Evolutionary conservation across 2,797 vertebrate genomes (phyloP), one percentile per base, ranked within the genome.

Genomic region (Nyctalus aviator): DNA sequence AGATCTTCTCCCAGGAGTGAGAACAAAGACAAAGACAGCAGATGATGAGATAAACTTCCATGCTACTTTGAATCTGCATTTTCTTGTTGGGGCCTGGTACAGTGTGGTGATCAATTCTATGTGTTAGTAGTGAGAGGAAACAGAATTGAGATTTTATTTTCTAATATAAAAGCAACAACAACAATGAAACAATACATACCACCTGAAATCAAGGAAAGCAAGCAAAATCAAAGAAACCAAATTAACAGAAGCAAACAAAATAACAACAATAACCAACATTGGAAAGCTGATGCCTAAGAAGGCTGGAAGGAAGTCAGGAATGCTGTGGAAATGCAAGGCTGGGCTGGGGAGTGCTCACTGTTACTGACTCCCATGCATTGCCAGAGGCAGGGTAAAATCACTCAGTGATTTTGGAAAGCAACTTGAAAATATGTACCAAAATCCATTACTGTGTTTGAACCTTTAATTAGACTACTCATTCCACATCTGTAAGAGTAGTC

Each of bases 111-210:
- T 57, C 62, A 53, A 79, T 23, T 62, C 69, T 77, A 23, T 23
- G 10, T 69, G 12, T 25, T 15, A 82, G 25, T 9, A 59, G 1
- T 77, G 37, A 35, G 23, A 84, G 21, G 41, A 73, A 50, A 64
- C 41, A 30, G 30, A 68, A 68, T n/a, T 83, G 68, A 53, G 82
- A 88, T 48, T 92, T 84, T 81, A 48, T 75, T 81, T 91, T 83
- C 18, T 46, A 57, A 46, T 30, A 50, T 78, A 50, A 68, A 83
- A 83, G 46, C 10, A 57, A 30, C 30, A 66, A 30, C 30, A 66
- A 25, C 20, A 78, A 77, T 12, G 55, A 84, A 91, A 25, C 46
- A 59, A 15, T 35, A 8, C 32, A 35, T 88, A 35, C 1, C 57
- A 35, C 1, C 57, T 14, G 53, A 27, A 59, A 85, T 66, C 35